Percentiles rank a stretch among this genome's conserved stretches.
These are phyloP conservation scores for rat (Rattus norvegicus) DNA, from an alignment of 2,113 vertebrate genomes.

Conservation along the genomic window DNA sequence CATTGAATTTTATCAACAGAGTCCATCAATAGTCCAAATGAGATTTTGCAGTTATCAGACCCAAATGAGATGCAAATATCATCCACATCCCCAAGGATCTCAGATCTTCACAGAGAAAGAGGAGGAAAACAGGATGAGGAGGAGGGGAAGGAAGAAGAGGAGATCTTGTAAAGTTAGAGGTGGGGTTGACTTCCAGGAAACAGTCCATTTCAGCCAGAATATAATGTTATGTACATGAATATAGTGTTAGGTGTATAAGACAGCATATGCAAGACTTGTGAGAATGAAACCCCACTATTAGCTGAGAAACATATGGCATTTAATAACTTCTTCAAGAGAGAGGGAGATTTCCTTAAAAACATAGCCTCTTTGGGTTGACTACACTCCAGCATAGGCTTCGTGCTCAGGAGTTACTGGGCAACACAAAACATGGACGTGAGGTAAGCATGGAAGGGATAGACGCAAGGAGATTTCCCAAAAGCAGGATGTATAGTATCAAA, in stretches of 20 bases:
- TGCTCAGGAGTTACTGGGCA: background rate
- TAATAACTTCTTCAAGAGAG: background rate
- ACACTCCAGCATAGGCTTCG: background rate
- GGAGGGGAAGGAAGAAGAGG: no score
- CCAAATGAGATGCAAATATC: background rate
- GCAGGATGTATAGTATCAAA: background rate
- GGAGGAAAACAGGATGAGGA: no score
- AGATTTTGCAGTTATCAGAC: background rate
- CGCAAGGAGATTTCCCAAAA: background rate
- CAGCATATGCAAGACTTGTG: no score
- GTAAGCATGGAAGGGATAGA: background rate
- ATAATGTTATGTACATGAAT: background rate
- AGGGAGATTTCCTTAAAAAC: background rate
- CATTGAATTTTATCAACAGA: background rate
- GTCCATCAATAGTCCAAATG: background rate
- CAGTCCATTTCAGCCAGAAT: background rate
- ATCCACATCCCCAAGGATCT: background rate
- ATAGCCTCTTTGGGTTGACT: background rate
- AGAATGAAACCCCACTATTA: background rate
- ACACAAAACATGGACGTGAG: background rate
- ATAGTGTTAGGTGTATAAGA: no score
- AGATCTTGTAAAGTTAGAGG: background rate
- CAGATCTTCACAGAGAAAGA: background rate
- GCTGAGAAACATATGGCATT: background rate
- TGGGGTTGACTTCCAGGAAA: background rate